Percentiles rank a stretch among this genome's conserved stretches.
phyloP scores from a whole-genome alignment of 2,888 invertebrate genomes.

The Cephus rjabovi region DNA sequence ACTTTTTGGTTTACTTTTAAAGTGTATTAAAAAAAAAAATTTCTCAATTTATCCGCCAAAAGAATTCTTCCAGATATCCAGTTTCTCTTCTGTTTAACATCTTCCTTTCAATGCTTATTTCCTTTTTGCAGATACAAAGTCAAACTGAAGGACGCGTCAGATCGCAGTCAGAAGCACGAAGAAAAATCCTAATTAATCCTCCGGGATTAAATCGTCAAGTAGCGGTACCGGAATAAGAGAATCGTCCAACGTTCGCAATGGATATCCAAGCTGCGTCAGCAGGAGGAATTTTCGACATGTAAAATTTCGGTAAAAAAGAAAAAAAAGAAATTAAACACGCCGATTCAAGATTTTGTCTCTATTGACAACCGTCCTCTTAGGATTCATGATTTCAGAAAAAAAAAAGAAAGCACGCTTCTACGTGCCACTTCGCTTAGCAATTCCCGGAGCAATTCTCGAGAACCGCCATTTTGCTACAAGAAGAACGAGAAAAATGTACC shows the following conservation, averaged over 20 bases:
- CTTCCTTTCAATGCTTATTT: neutral
- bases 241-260: neutral
- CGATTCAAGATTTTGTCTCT: no score
- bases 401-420: neutral
- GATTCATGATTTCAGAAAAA: neutral
- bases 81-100: neutral
- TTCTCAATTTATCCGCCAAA: neutral
- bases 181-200: neutral
- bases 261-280: neutral
- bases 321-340: neutral
- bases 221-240: neutral
- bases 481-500: neutral
- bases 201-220: neutral
- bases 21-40: neutral
- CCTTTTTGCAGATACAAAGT: neutral
- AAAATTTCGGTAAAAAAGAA: neutral
- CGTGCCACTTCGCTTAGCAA: neutral
- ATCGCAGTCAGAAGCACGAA: neutral
- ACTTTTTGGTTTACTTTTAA: neutral
- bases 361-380: neutral
- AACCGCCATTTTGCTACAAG: neutral
- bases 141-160: neutral
- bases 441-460: neutral
- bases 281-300: neutral
- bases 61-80: neutral